A percentile compares a stretch with the other conserved stretches of the same genome.
Conservation (phyloP, 1,140 invertebrate species). For the Drosophila kepulauana region DNA sequence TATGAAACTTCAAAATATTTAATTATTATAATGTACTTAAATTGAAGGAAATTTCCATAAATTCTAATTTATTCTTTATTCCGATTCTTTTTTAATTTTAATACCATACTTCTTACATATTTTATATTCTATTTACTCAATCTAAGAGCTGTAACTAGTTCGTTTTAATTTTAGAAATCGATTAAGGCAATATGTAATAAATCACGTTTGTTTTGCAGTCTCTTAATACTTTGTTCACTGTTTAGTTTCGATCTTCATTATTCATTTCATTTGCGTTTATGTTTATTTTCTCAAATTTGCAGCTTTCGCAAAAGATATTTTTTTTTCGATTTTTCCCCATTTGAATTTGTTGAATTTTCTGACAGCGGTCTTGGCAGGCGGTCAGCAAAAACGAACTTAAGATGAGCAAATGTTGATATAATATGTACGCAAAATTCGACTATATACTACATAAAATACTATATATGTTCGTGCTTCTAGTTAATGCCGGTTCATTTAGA, state of each 20-base stretch:
- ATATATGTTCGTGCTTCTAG: slow-evolving; percentile 13
- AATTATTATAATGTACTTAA: too few species aligned
- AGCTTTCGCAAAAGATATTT: slow-evolving; percentile 9
- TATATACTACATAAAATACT: slow-evolving; percentile 14
- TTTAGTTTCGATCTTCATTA: slow-evolving; percentile 16
- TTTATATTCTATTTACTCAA: too few species aligned
- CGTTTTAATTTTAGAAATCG: background rate
- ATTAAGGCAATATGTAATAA: slow-evolving; percentile 1
- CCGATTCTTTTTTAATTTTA: too few species aligned
- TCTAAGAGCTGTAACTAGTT: background rate
- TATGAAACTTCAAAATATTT: too few species aligned
- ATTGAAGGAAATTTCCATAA: too few species aligned
- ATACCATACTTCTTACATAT: too few species aligned
- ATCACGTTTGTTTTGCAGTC: slow-evolving; percentile 7
- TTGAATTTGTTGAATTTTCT: slow-evolving; percentile 44
- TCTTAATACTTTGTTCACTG: slow-evolving; percentile 1
- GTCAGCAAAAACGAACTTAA: slow-evolving; percentile 21
- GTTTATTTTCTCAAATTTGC: slow-evolving; percentile 41
- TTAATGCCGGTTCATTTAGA: slow-evolving; percentile 28
- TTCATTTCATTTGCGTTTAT: slow-evolving; percentile 23
- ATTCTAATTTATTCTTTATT: too few species aligned
- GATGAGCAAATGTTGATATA: slow-evolving; percentile 40
- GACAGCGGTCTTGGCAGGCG: slow-evolving; percentile 38
- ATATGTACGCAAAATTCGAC: slow-evolving; percentile 7
- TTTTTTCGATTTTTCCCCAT: slow-evolving; percentile 28